Percentiles rank a stretch among this genome's conserved stretches.
These are phyloP conservation scores for Prosapia bicincta DNA, from an alignment of 2,888 invertebrate genomes.

Conservation along the genomic window DNA sequence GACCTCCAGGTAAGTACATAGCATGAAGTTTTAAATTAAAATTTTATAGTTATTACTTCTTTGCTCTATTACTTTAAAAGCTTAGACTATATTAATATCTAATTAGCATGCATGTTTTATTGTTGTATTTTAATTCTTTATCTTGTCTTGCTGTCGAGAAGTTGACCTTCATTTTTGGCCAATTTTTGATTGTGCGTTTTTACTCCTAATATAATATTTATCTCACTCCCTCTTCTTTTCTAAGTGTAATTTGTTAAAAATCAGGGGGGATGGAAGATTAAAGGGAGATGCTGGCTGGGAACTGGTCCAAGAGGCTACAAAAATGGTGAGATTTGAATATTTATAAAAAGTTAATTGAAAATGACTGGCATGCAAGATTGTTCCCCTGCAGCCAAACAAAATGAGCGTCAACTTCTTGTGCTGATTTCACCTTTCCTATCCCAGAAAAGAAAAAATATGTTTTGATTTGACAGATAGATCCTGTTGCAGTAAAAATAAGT, in stretches of 20 bases:
- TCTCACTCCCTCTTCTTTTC: conserved; percentile 30
- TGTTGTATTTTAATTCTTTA: conserved; percentile 33
- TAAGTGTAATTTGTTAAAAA: conserved; percentile 7
- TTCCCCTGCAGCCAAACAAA: conserved; percentile 54
- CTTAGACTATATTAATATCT: conserved; percentile 2
- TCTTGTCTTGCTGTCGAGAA: conserved; percentile 65
- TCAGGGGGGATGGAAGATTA: background rate
- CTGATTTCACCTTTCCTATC: conserved; percentile 34
- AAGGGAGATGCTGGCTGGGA: background rate
- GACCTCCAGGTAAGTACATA: background rate
- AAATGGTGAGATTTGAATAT: background rate
- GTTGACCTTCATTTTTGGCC: conserved; percentile 94
- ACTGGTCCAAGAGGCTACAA: background rate
- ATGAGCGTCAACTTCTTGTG: conserved; percentile 87
- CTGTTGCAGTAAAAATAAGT: background rate
- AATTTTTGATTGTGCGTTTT: conserved; percentile 57
- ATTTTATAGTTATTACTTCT: background rate
- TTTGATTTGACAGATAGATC: conserved; percentile 4
- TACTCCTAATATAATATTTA: conserved; percentile 46
- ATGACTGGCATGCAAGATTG: conserved; percentile 8
- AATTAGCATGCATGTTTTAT: conserved; percentile 28
- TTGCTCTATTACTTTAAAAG: background rate
- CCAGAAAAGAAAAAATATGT: conserved; percentile 16
- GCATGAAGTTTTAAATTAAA: background rate
- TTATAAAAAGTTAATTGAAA: conserved; percentile 5